Percentiles rank a stretch among this genome's conserved stretches.
phyloP scores from a whole-genome alignment of 2,888 invertebrate genomes.

The Boloria euphrosyne region DNA sequence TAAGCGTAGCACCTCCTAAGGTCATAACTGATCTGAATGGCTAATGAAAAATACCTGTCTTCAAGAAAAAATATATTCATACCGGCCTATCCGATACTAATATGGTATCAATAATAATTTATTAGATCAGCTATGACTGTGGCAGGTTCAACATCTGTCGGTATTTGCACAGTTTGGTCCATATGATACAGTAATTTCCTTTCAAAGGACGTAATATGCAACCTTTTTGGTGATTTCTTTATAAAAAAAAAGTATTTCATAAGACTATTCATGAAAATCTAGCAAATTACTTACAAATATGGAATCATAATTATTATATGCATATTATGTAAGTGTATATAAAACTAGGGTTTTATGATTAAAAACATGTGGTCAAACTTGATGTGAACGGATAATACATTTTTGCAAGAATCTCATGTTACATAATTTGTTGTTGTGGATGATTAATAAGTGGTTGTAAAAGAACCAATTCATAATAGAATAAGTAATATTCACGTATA shows the following conservation, averaged over 20 bases:
- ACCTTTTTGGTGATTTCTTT: not conserved
- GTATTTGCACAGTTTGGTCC: slow-evolving; percentile 27
- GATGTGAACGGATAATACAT: no score
- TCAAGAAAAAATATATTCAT: slow-evolving; percentile 53
- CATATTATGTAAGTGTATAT: not conserved
- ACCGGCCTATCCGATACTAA: slow-evolving; percentile 50
- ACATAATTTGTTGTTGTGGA: no score
- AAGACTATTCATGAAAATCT: not conserved
- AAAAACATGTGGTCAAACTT: no score
- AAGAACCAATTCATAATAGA: no score
- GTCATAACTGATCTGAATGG: slow-evolving; percentile 66
- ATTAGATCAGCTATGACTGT: slow-evolving; percentile 45
- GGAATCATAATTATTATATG: no score
- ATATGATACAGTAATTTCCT: slow-evolving; percentile 24
- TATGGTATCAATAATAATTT: slow-evolving; percentile 56
- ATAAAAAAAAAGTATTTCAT: not conserved
- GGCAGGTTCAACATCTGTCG: slow-evolving; percentile 34
- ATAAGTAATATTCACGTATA: no score
- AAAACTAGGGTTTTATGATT: not conserved
- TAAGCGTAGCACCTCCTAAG: slow-evolving; percentile 56
- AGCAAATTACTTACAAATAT: not conserved
- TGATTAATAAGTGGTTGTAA: no score
- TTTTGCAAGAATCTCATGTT: no score
- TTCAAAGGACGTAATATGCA: slow-evolving; percentile 5
- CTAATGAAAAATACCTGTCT: slow-evolving; percentile 63